phyloP scores from a whole-genome alignment of 1,140 invertebrate species.

The Aleiodes sp. region DNA sequence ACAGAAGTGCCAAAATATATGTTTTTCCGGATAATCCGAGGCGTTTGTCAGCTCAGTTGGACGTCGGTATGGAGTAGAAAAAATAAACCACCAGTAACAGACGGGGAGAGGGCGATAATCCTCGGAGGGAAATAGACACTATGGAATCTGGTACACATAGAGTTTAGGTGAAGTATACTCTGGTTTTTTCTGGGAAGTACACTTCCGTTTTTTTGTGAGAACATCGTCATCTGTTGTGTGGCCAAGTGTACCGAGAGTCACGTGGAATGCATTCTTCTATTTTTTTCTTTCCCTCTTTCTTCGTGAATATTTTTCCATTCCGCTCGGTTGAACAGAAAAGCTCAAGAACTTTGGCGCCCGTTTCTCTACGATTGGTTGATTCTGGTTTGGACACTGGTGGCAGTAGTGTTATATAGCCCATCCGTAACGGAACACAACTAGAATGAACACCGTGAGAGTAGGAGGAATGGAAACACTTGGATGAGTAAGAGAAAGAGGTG shows the following conservation, averaged over 20 bases:
- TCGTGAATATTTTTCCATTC: too few species aligned
- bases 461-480: conserved; percentile 14
- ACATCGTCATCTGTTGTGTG: background rate
- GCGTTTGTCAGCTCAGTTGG: too few species aligned
- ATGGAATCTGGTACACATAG: too few species aligned
- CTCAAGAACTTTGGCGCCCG: background rate
- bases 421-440: background rate
- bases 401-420: conserved; percentile 48
- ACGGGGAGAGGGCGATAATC: too few species aligned
- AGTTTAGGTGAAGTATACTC: background rate
- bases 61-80: too few species aligned
- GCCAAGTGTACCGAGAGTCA: background rate
- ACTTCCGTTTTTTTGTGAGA: background rate
- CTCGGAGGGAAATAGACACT: too few species aligned
- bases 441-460: background rate
- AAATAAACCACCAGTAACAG: background rate
- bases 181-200: background rate
- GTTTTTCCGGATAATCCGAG: too few species aligned
- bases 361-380: conserved; percentile 41
- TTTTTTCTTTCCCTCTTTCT: background rate
- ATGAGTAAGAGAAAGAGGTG: conserved; percentile 31
- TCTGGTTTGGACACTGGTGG: conserved; percentile 39
- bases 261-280: background rate
- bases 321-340: too few species aligned
- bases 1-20: too few species aligned